Evolutionary conservation across 2,113 vertebrate species (phyloP).

Genomic region (Scortum barcoo): DNA sequence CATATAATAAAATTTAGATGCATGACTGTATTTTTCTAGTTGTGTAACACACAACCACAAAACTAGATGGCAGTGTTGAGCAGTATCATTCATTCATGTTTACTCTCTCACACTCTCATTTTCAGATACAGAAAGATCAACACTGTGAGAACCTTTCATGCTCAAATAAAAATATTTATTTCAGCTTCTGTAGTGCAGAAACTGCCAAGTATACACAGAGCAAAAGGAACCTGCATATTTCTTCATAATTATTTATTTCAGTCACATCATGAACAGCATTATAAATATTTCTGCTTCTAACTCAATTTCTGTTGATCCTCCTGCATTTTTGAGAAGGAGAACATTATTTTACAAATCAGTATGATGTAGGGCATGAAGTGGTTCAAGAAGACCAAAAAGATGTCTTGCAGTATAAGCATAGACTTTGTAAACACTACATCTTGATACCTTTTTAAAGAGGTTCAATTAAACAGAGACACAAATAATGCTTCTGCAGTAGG

Average conservation of each 20-base stretch:
- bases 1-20: background rate
- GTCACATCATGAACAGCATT: background rate
- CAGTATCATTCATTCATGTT: rapidly evolving
- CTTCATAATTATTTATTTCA: background rate
- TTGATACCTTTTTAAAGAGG: background rate
- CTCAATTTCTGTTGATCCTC: background rate
- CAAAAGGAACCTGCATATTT: background rate
- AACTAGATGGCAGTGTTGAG: slow-evolving; percentile 48
- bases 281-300: background rate
- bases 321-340: background rate
- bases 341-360: background rate
- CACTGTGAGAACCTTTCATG: background rate
- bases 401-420: background rate
- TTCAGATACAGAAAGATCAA: background rate
- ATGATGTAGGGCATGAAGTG: background rate
- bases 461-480: background rate
- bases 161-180: background rate
- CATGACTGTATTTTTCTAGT: background rate
- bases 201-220: background rate
- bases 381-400: background rate
- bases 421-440: background rate
- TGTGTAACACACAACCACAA: background rate
- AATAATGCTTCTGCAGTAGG: background rate
- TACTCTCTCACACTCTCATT: background rate
- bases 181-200: background rate